These are phyloP conservation scores for Telmatherina bonti DNA, from an alignment of 2,797 vertebrate genomes.

Conservation along the genomic window DNA sequence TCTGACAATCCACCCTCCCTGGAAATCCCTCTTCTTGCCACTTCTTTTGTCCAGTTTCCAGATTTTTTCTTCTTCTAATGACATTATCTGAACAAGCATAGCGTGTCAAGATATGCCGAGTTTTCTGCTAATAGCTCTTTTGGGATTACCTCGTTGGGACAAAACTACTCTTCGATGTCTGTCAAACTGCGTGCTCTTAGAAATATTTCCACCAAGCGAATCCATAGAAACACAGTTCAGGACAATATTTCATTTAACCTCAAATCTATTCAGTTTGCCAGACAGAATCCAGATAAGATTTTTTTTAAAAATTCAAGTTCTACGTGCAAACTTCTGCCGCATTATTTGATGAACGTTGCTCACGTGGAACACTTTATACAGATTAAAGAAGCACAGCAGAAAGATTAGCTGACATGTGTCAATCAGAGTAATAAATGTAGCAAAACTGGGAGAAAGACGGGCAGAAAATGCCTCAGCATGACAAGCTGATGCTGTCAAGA, in stretches of 20 bases:
- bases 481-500: conserved; percentile 3
- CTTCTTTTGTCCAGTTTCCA: background rate
- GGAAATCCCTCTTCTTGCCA: background rate
- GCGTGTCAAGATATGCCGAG: too few relatives aligned
- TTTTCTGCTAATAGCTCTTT: too few relatives aligned
- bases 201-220: background rate
- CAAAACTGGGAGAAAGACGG: conserved; percentile 3
- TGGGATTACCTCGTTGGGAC: too few relatives aligned
- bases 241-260: background rate
- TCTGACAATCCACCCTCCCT: too few relatives aligned
- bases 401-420: background rate
- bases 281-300: background rate
- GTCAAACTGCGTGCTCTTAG: background rate
- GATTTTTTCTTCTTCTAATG: too few relatives aligned
- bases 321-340: background rate
- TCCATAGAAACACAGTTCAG: background rate
- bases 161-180: too few relatives aligned
- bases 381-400: background rate
- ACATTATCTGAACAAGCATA: too few relatives aligned
- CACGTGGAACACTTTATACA: background rate
- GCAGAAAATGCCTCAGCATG: background rate
- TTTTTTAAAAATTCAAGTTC: background rate
- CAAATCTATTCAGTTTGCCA: too few relatives aligned
- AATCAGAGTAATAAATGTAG: conserved; percentile 1
- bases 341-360: background rate